Base-by-base conservation (phyloP, 1,140 invertebrate genomes). In the Leptinotarsa undecemlineata region DNA sequence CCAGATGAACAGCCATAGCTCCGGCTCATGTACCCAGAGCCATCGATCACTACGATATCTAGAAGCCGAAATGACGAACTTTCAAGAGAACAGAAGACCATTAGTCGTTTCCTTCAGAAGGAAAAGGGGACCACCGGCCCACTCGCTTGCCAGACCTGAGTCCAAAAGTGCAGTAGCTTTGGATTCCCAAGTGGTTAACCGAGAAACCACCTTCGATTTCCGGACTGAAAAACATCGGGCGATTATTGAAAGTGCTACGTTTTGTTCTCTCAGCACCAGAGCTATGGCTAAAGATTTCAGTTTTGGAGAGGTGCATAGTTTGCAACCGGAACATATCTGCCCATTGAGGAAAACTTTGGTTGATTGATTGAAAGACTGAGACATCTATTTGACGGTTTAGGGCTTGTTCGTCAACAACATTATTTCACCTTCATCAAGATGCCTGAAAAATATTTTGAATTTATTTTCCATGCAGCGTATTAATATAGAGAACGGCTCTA, bases 281-380 rank as follows among this genome's bases (percentile, higher is more conserved):
- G 2, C 19, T 21, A 19, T 20, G 62, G n/a, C 14, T 63, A 1
- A 63, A n/a, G 62, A 63, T 23, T 63, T 20, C 19, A 63, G 62
- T 23, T 63, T 21, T 8, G 26, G 14, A 42, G 64, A 67, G 64
- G 64, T 67, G 23, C 19, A 67, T 17, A 26, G n/a, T 42, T 42
- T 67, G 15, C 64, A 67, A 26, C 64, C 64, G 8, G 26, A 19
- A 13, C 64, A 67, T n/a, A 67, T 67, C 13, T 67, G 64, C 17
- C 64, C 64, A 8, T 26, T 67, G 64, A 67, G 64, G 15, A 67
- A 23, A 67, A 42, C 20, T 19, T 14, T 63, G 62, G 3, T 21
- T 14, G 62, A 63, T 1, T 63, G 33, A 63, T 63, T 63, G 62
- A 21, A 63, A 63, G 19, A 13, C 1, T 8, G 11, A 33, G 33